phyloP scores from a whole-genome alignment of 2,888 invertebrate genomes.

The Parochlus steinenii region DNA sequence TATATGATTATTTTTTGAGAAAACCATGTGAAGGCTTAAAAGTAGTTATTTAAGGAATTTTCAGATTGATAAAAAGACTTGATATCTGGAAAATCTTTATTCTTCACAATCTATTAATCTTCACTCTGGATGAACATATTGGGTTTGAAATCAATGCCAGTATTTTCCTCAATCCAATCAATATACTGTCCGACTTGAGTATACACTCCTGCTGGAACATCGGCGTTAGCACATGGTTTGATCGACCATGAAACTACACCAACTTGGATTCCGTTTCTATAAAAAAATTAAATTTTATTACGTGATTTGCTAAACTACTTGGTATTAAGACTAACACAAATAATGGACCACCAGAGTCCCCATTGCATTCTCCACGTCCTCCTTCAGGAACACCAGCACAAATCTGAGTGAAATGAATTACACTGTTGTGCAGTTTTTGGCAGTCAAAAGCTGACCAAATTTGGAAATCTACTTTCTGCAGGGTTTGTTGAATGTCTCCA shows the following conservation, averaged over 20 bases:
- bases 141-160: background rate
- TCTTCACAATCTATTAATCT: background rate
- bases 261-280: conserved; percentile 1
- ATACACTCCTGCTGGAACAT: conserved; percentile 4
- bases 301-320: no score
- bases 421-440: conserved; percentile 13
- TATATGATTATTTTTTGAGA: no score
- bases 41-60: no score
- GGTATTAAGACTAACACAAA: conserved; percentile 14
- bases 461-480: conserved; percentile 18
- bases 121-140: background rate
- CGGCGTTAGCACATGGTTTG: conserved; percentile 3
- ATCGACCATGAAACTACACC: conserved; percentile 6
- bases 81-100: no score
- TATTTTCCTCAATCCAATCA: conserved; percentile 7
- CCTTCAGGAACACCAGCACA: conserved; percentile 20
- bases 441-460: conserved; percentile 18
- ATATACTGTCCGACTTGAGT: conserved; percentile 4
- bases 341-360: conserved; percentile 19
- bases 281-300: background rate
- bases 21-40: no score
- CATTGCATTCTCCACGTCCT: conserved; percentile 21
- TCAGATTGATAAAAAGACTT: no score
- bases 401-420: conserved; percentile 17
- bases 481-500: conserved; percentile 14